phyloP scores from a whole-genome alignment of 1,140 invertebrate species.

The Ceratina calcarata region DNA sequence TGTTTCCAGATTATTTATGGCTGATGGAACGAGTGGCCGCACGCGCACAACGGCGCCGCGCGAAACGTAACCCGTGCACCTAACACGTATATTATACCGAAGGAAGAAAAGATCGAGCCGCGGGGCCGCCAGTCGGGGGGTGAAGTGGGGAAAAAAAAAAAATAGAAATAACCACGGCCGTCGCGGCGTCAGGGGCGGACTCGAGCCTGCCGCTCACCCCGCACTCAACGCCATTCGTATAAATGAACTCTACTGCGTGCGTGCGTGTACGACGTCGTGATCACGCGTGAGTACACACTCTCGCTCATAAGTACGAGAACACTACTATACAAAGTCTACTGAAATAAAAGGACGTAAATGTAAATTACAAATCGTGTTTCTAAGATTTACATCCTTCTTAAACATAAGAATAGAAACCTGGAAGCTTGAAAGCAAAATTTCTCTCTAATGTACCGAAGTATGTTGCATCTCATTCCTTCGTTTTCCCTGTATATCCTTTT shows the following conservation, averaged over 20 bases:
- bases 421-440: too few relatives aligned
- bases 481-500: too few relatives aligned
- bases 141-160: conserved; percentile 43
- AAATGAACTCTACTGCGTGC: conserved; percentile 18
- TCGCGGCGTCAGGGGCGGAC: conserved; percentile 34
- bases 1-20: conserved; percentile 71
- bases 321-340: too few relatives aligned
- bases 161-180: conserved; percentile 38
- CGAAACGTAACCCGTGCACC: conserved; percentile 66
- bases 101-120: conserved; percentile 39
- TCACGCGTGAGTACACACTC: background rate
- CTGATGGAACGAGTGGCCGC: conserved; percentile 61
- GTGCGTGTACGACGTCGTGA: background rate
- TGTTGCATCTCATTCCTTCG: too few relatives aligned
- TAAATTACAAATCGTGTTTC: too few relatives aligned
- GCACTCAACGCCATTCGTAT: conserved; percentile 24
- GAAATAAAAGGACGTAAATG: too few relatives aligned
- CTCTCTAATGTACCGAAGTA: too few relatives aligned
- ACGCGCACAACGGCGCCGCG: conserved; percentile 57
- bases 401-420: too few relatives aligned
- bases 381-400: too few relatives aligned
- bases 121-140: conserved; percentile 18
- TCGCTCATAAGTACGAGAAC: too few relatives aligned
- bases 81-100: conserved; percentile 61
- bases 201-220: conserved; percentile 3